phyloP scores from a whole-genome alignment of 2,888 invertebrate species.

The Heliconius cydno region DNA sequence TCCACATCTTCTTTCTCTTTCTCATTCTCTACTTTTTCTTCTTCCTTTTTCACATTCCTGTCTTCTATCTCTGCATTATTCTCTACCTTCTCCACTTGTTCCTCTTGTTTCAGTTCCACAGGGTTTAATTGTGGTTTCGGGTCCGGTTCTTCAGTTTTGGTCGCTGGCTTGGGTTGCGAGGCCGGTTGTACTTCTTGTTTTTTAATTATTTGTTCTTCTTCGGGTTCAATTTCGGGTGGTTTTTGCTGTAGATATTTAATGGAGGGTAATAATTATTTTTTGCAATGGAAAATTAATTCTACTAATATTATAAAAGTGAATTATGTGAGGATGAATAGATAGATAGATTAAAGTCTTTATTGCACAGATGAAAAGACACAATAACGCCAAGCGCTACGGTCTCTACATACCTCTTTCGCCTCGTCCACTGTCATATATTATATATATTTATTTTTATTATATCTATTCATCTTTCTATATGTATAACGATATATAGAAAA shows the following conservation, averaged over 20 bases:
- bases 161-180: background rate
- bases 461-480: too few relatives aligned
- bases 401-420: too few relatives aligned
- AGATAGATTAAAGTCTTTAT: too few relatives aligned
- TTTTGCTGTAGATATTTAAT: slow-evolving; percentile 16
- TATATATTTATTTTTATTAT: too few relatives aligned
- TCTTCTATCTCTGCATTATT: slow-evolving; percentile 14
- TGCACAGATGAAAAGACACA: too few relatives aligned
- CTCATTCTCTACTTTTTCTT: slow-evolving; percentile 37
- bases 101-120: slow-evolving; percentile 26
- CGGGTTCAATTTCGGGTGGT: slow-evolving; percentile 28
- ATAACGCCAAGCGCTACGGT: too few relatives aligned
- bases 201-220: slow-evolving; percentile 25
- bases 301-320: too few relatives aligned
- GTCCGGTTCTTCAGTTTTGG: background rate
- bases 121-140: slow-evolving; percentile 12
- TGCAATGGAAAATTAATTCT: too few relatives aligned
- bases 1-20: slow-evolving; percentile 38
- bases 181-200: slow-evolving; percentile 14
- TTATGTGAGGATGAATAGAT: too few relatives aligned
- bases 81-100: slow-evolving; percentile 30
- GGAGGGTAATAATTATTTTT: too few relatives aligned
- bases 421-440: too few relatives aligned
- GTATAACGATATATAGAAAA: too few relatives aligned
- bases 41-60: background rate